A percentile compares a stretch with the other conserved stretches of the same genome.
These are phyloP conservation scores for Centropristis striata DNA, from an alignment of 2,113 vertebrate genomes.

Conservation along the genomic window DNA sequence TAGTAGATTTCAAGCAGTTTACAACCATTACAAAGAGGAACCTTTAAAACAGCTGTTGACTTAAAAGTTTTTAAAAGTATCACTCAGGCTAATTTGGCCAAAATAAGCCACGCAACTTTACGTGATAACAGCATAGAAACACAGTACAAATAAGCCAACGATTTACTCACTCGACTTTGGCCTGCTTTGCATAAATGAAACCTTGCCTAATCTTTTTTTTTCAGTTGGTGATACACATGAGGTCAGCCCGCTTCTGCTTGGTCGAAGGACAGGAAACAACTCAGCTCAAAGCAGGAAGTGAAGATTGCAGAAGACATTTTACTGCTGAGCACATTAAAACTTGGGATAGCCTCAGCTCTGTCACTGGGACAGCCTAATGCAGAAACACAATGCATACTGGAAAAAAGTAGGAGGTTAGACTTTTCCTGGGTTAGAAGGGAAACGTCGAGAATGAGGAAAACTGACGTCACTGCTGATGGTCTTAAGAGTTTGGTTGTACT, in stretches of 20 bases:
- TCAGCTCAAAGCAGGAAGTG: slow-evolving; percentile 77
- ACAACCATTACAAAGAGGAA: background rate
- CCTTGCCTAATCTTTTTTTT: slow-evolving; percentile 39
- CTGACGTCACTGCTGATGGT: background rate
- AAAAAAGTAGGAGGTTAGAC: background rate
- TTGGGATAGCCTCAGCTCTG: slow-evolving; percentile 23
- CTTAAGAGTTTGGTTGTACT: background rate
- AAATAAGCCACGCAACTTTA: background rate
- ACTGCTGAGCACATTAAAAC: slow-evolving; percentile 56
- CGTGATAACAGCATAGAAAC: background rate
- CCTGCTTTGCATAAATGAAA: slow-evolving; percentile 34
- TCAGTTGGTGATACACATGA: slow-evolving; percentile 43
- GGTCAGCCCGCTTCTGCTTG: slow-evolving; percentile 75
- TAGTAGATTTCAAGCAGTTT: background rate
- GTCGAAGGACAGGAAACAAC: slow-evolving; percentile 76
- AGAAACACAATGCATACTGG: background rate
- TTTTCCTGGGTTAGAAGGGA: background rate
- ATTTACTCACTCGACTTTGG: background rate
- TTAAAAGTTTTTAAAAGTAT: background rate
- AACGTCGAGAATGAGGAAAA: slow-evolving; percentile 13
- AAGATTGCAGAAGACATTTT: slow-evolving; percentile 71
- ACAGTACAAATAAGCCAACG: background rate
- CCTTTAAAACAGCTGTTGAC: background rate
- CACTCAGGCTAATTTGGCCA: background rate
- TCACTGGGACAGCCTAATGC: background rate